Evolutionary conservation across 35 echinoderm and acorn worm genomes (phyloP).

Genomic region (Ophioderma brevispina): DNA sequence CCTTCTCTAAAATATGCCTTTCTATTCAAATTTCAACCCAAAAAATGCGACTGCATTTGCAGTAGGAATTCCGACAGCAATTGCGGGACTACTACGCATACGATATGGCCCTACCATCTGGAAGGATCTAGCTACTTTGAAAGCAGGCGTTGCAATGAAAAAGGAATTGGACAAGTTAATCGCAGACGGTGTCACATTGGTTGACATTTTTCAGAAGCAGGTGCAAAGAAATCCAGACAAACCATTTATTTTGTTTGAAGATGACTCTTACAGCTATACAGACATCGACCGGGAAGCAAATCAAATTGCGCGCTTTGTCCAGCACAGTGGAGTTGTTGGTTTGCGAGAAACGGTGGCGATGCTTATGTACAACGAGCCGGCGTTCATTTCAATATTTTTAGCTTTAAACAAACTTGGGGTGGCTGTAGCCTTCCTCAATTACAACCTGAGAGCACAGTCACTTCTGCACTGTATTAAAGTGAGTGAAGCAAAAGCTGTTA

Average conservation of each 20-base stretch:
- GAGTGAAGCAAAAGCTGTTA: conserved; percentile 57
- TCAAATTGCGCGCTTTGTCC: conserved; percentile 63
- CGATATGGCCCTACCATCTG: conserved; percentile 21
- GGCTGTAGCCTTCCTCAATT: conserved; percentile 63
- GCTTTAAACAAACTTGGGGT: conserved; percentile 76
- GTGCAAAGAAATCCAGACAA: conserved; percentile 54
- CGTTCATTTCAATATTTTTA: conserved; percentile 59
- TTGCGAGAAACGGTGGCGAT: too few species aligned
- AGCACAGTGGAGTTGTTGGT: background rate
- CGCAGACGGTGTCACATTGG: conserved; percentile 5
- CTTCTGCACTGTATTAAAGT: conserved; percentile 74
- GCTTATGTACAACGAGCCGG: too few species aligned
- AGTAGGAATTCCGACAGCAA: conserved; percentile 1
- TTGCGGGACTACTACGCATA: background rate
- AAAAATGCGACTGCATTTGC: background rate
- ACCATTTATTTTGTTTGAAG: conserved; percentile 51
- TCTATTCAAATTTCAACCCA: too few species aligned
- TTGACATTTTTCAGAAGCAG: conserved; percentile 70
- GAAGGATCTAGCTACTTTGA: background rate
- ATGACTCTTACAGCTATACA: conserved; percentile 54
- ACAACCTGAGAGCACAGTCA: conserved; percentile 55
- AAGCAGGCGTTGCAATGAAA: background rate
- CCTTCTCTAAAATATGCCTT: too few species aligned
- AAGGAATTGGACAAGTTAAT: background rate
- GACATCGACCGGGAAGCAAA: conserved; percentile 67